Percentiles rank a stretch among this genome's conserved stretches.
These are phyloP conservation scores for Orientallactaga sibirica DNA, from an alignment of 2,797 vertebrate genomes.

Conservation along the genomic window DNA sequence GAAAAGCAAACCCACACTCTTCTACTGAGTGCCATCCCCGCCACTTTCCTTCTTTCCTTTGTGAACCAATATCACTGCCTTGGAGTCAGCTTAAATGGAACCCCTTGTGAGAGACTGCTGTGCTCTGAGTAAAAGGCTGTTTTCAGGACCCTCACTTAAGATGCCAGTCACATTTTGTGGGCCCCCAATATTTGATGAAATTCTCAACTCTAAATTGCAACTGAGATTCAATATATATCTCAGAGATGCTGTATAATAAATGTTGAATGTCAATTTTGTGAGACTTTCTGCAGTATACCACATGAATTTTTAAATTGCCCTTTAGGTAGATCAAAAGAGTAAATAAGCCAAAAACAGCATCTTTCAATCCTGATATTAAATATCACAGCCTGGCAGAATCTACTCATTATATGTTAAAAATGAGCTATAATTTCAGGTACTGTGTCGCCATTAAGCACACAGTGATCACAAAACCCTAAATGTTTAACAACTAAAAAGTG, in stretches of 20 bases:
- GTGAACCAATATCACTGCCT: background rate
- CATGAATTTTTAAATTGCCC: slow-evolving; percentile 69
- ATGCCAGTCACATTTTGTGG: slow-evolving; percentile 31
- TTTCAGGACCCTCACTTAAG: slow-evolving; percentile 16
- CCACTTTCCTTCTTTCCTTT: background rate
- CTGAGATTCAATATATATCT: slow-evolving; percentile 61
- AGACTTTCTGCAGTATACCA: slow-evolving; percentile 25
- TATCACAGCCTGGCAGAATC: background rate
- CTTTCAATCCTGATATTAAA: slow-evolving; percentile 52
- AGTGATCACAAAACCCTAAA: background rate
- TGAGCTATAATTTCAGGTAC: slow-evolving; percentile 1
- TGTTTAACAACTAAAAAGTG: background rate
- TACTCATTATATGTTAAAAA: slow-evolving; percentile 27
- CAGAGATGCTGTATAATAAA: slow-evolving; percentile 61
- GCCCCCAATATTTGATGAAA: slow-evolving; percentile 42
- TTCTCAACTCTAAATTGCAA: slow-evolving; percentile 62
- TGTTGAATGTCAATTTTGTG: slow-evolving; percentile 69
- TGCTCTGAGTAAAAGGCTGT: background rate
- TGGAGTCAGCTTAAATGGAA: background rate
- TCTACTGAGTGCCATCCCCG: background rate
- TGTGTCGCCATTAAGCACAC: background rate
- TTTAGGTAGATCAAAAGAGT: slow-evolving; percentile 11
- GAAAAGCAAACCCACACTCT: accelerated
- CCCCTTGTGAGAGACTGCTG: background rate
- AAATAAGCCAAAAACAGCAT: background rate